Evolutionary conservation across 2,113 vertebrate species (phyloP), one percentile per base, ranked within the genome.

Genomic region (Neofelis nebulosa): DNA sequence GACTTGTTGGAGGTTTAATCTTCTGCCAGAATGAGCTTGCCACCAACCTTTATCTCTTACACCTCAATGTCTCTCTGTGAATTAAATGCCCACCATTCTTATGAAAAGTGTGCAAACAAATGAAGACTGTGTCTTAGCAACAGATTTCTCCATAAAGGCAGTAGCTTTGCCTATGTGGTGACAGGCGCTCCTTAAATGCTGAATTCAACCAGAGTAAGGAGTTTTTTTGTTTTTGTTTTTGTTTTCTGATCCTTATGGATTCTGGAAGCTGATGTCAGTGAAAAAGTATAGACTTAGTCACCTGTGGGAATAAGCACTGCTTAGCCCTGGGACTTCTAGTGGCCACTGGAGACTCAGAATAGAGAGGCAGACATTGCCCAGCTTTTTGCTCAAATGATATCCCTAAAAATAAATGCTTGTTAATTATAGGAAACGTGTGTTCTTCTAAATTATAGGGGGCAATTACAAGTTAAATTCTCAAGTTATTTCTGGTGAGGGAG

Each of bases 81-180:
- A 95, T 31, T 83, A 73, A 95, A 95, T 79, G 96, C 41, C 68
- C 74, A 96, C 90, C 23, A 80, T 95, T 91, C 85, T 83, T 38
- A 36, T 14, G 69, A 85, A 95, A 97, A 93, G 93, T 95, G 50
- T 95, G 94, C 94, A 98, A 97, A 98, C 93, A 95, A 96, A 93
- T 91, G 50, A 90, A 84, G 65, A 15, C 87, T 41, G 94, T 97
- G 93, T 97, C 96, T 96, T 94, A 96, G 94, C 96, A 96, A 97
- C 95, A 91, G 81, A 86, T 81, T 95, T 87, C 94, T 89, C 95
- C 61, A 66, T 31, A 81, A 94, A 96, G 78, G 65, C 89, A 86
- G 90, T 83, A 94, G 31, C 69, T 68, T 14, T 69, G 74, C 23
- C 79, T 66, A 3, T 0, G 2, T 65, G 33, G 50, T 88, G 87